Base-by-base conservation (phyloP, 2,797 vertebrate genomes). In the Lycodopsis pacificus region DNA sequence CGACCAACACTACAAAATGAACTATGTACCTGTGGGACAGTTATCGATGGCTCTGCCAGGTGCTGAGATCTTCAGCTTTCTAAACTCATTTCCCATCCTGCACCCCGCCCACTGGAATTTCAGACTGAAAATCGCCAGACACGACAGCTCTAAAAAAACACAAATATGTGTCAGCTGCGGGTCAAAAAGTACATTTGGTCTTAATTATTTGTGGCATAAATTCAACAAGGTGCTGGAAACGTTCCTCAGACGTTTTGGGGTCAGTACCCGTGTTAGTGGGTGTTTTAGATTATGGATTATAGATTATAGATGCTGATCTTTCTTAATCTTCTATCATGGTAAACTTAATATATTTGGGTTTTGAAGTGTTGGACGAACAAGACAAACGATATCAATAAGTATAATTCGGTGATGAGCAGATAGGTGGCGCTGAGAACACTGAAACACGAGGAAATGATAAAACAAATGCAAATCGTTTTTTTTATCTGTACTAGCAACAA, bases 21-120 rank as follows among this genome's bases (percentile, higher is more conserved):
- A 77, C 54, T 11, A 32, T 71, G 59, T 78, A 71, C 84, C 66
- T 74, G 25, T 20, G 44, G 7, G 70, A 83, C 80, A 82, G 67
- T 17, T 79, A 74, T 82, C 71, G 58, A 46, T 66, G 32, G 75
- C 48, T 36, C 66, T 40, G 44, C 53, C 84, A 89, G 82, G 79
- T 88, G 83, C 64, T 68, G 44, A 77, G 30, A 70, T 61, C 71
- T 86, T 46, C 85, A 85, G 83, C 80, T 62, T 36, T 66, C 4
- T 17, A 71, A 81, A 9, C 0, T n/a, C 9, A 64, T 51, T 19
- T 5, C 49, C 75, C 79, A 40, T 74, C 58, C 58, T 59, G 34
- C 66, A 64, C 68, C 56, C 65, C 84, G 69, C 79, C 73, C 79
- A 25, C 10, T 76, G 82, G 88, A 91, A 89, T 83, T 69, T 59